A percentile compares a stretch with the other conserved stretches of the same genome.
Conservation (phyloP, 1,140 invertebrate genomes). For the Bemisia tabaci region DNA sequence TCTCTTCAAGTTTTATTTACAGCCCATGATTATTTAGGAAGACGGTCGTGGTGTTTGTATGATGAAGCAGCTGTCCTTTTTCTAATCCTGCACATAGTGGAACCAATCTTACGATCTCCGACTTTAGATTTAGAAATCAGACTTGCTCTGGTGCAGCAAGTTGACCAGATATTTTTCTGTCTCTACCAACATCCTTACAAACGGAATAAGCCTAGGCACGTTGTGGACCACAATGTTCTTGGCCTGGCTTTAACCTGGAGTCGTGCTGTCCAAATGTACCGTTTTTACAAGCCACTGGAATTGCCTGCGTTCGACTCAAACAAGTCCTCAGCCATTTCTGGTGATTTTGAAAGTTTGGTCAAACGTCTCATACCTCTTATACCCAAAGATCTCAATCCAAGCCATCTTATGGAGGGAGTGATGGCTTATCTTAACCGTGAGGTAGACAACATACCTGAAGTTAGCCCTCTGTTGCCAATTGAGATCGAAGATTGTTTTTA, state of each 20-base stretch:
- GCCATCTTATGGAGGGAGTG: constrained; percentile 35
- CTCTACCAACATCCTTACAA: constrained; percentile 73
- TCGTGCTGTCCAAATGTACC: constrained; percentile 58
- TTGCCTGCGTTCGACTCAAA: constrained; percentile 67
- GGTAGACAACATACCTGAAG: constrained; percentile 36
- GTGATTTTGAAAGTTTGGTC: constrained; percentile 62
- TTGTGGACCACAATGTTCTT: constrained; percentile 64
- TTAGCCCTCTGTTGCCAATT: constrained; percentile 34
- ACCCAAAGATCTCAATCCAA: constrained; percentile 48
- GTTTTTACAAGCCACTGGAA: constrained; percentile 41
- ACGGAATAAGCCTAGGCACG: constrained; percentile 46
- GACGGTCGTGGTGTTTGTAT: constrained; percentile 54
- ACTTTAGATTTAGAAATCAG: constrained; percentile 35
- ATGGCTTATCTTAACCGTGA: constrained; percentile 49
- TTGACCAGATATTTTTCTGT: constrained; percentile 83
- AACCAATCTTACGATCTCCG: constrained; percentile 40
- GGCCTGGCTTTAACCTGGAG: constrained; percentile 63
- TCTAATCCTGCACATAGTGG: constrained; percentile 58
- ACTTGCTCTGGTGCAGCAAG: constrained; percentile 43
- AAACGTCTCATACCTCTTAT: constrained; percentile 57
- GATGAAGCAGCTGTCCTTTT: constrained; percentile 61
- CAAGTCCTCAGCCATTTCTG: constrained; percentile 47
- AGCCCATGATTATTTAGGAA: constrained; percentile 72
- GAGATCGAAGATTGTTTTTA: constrained; percentile 67
- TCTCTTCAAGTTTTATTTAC: constrained; percentile 66